These are phyloP conservation scores for Scotopteryx bipunctaria DNA, from an alignment of 2,888 invertebrate species.

Conservation along the genomic window DNA sequence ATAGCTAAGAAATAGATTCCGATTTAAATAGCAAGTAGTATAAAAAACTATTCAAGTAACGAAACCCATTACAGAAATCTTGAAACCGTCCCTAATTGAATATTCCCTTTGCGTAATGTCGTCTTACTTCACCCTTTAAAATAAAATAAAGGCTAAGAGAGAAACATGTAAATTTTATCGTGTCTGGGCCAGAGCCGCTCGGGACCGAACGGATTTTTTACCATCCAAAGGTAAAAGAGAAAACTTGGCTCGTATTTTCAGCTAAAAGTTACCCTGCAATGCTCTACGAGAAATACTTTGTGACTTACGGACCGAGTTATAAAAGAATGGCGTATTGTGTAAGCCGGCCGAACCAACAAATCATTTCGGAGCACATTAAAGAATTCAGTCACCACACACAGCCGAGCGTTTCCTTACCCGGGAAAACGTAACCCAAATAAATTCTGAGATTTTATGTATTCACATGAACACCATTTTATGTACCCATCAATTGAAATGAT, in stretches of 20 bases:
- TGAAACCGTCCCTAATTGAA: slow-evolving; percentile 76
- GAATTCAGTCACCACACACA: slow-evolving; percentile 46
- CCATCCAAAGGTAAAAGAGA: slow-evolving; percentile 67
- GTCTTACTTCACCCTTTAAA: slow-evolving; percentile 80
- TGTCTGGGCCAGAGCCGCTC: slow-evolving; percentile 63
- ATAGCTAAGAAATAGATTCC: neutral
- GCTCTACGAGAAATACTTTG: slow-evolving; percentile 73
- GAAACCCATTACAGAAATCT: slow-evolving; percentile 56
- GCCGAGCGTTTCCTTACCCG: slow-evolving; percentile 7
- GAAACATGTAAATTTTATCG: slow-evolving; percentile 82
- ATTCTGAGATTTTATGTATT: slow-evolving; percentile 5
- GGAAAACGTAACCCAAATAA: slow-evolving; percentile 4
- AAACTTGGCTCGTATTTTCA: slow-evolving; percentile 79
- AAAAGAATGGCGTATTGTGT: slow-evolving; percentile 67
- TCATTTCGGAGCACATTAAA: slow-evolving; percentile 56
- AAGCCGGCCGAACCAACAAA: slow-evolving; percentile 58
- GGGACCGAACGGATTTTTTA: slow-evolving; percentile 70
- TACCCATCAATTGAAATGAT: slow-evolving; percentile 2
- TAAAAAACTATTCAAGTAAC: slow-evolving; percentile 16
- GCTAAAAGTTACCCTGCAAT: slow-evolving; percentile 73
- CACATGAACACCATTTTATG: neutral
- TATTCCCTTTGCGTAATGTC: slow-evolving; percentile 79
- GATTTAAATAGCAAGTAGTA: neutral
- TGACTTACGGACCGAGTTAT: slow-evolving; percentile 73
- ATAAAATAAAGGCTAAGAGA: slow-evolving; percentile 77